phyloP scores from a whole-genome alignment of 2,113 vertebrate genomes.

The Apteryx mantelli region DNA sequence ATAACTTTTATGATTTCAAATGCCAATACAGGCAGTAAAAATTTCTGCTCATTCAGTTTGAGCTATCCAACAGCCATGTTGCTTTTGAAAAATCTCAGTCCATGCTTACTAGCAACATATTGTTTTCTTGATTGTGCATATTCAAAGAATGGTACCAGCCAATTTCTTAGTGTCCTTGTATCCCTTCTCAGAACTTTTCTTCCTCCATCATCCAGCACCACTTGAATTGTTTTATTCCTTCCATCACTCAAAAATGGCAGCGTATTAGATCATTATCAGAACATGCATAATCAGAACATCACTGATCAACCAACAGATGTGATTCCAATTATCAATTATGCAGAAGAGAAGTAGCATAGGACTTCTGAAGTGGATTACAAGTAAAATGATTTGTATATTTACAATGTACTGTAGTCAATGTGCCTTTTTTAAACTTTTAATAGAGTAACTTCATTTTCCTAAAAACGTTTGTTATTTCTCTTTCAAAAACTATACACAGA shows the following conservation, averaged over 20 bases:
- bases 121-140: background rate
- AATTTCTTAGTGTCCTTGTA: background rate
- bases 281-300: background rate
- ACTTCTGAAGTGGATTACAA: background rate
- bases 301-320: background rate
- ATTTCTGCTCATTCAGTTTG: background rate
- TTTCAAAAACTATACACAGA: background rate
- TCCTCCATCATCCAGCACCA: background rate
- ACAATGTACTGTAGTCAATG: background rate
- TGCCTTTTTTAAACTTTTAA: background rate
- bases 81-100: background rate
- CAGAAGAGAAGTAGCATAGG: background rate
- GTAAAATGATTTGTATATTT: background rate
- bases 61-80: background rate
- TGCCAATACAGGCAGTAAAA: background rate
- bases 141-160: background rate
- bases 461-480: background rate
- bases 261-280: background rate
- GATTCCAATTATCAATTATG: background rate
- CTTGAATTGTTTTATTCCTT: background rate
- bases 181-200: background rate
- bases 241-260: background rate
- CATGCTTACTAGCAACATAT: background rate
- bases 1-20: background rate
- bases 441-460: background rate